These are phyloP conservation scores for Andrena minutula DNA, from an alignment of 2,888 invertebrate genomes.

Conservation along the genomic window DNA sequence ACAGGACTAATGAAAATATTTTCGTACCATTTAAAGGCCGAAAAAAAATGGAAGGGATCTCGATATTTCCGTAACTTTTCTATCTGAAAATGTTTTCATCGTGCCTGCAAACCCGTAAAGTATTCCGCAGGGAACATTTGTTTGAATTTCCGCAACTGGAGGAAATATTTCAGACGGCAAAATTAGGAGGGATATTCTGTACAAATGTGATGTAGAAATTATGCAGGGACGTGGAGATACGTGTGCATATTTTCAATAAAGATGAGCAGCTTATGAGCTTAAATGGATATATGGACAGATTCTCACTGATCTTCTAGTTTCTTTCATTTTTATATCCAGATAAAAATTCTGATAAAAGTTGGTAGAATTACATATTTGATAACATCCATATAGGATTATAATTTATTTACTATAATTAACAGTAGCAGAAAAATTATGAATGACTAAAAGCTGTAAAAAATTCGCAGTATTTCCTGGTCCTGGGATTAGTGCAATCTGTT, in stretches of 20 bases:
- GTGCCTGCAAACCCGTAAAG: not conserved
- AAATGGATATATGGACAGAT: not conserved
- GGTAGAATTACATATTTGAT: not conserved
- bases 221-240: not conserved
- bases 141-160: not conserved
- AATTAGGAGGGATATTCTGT: not conserved
- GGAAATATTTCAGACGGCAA: not conserved
- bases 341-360: not conserved
- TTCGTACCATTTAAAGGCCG: not conserved
- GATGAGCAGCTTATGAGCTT: not conserved
- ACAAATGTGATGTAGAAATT: constrained; percentile 1
- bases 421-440: no score
- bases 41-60: not conserved
- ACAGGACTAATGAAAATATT: constrained; percentile 1
- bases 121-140: not conserved
- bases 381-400: not conserved
- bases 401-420: not conserved
- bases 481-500: no score
- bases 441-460: no score
- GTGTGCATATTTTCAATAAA: not conserved
- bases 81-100: constrained; percentile 19
- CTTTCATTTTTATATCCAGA: not conserved
- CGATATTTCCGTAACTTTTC: constrained; percentile 23
- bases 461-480: no score
- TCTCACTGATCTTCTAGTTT: not conserved